phyloP scores from a whole-genome alignment of 2,113 vertebrate species.

The Lagenorhynchus albirostris region DNA sequence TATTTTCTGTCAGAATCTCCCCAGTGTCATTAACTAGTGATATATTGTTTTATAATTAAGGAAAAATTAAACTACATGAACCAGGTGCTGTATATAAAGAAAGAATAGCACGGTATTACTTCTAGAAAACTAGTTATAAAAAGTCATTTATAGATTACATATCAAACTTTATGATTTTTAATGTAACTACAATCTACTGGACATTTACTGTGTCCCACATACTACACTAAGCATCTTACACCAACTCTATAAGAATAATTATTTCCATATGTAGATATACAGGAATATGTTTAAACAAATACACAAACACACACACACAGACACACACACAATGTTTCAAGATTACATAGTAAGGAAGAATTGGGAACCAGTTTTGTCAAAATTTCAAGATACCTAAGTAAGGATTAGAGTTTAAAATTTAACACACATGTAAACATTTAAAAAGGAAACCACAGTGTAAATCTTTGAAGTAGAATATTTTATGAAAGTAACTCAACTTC shows the following conservation, averaged over 20 bases:
- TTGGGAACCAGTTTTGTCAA: background rate
- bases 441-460: background rate
- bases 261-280: background rate
- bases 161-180: background rate
- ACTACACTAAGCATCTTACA: background rate
- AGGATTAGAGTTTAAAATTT: background rate
- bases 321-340: background rate
- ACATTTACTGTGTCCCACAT: background rate
- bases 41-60: background rate
- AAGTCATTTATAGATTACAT: background rate
- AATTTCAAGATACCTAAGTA: background rate
- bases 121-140: background rate
- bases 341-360: background rate
- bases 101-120: background rate
- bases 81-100: background rate
- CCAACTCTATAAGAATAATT: background rate
- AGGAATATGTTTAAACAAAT: background rate
- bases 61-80: background rate
- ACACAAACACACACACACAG: background rate
- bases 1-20: background rate
- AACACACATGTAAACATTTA: background rate
- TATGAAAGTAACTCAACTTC: background rate
- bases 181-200: background rate
- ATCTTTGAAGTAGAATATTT: background rate
- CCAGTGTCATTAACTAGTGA: background rate